Percentiles rank a stretch among this genome's conserved stretches.
These are phyloP conservation scores for Taphrorychus bicolor DNA, from an alignment of 2,888 invertebrate species.

Conservation along the genomic window DNA sequence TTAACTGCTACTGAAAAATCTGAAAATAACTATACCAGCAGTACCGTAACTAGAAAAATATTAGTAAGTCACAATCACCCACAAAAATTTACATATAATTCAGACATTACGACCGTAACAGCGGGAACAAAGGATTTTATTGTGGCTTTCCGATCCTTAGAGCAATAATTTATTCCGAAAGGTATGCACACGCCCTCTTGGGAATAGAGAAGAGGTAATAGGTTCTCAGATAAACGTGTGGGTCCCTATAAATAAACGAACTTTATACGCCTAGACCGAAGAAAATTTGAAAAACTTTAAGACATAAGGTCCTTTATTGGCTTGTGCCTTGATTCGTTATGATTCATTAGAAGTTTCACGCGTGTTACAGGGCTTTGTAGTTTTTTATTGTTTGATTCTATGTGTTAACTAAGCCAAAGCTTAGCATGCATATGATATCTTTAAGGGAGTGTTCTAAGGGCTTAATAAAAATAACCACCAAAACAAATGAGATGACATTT, in stretches of 20 bases:
- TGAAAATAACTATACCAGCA: background rate
- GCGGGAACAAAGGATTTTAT: slow-evolving; percentile 17
- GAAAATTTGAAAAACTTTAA: too few relatives aligned
- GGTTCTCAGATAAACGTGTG: slow-evolving; percentile 23
- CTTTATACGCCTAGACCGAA: too few relatives aligned
- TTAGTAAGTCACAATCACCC: slow-evolving; percentile 11
- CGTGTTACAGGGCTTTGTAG: too few relatives aligned
- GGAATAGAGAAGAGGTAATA: slow-evolving; percentile 23
- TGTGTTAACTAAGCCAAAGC: too few relatives aligned
- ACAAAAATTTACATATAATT: slow-evolving; percentile 15
- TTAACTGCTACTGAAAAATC: background rate
- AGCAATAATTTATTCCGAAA: slow-evolving; percentile 27
- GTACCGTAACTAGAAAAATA: too few relatives aligned
- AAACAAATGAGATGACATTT: too few relatives aligned
- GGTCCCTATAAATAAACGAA: slow-evolving; percentile 25
- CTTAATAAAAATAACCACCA: too few relatives aligned
- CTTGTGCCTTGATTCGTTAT: background rate
- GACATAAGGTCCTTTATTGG: too few relatives aligned
- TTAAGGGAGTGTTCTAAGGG: too few relatives aligned
- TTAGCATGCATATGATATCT: too few relatives aligned
- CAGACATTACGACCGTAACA: slow-evolving; percentile 17
- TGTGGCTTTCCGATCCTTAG: slow-evolving; percentile 15
- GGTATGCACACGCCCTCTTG: slow-evolving; percentile 21
- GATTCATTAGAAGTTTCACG: too few relatives aligned
- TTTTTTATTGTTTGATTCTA: too few relatives aligned